Base-by-base conservation (phyloP, 2,888 invertebrate genomes). In the Biston betularia region DNA sequence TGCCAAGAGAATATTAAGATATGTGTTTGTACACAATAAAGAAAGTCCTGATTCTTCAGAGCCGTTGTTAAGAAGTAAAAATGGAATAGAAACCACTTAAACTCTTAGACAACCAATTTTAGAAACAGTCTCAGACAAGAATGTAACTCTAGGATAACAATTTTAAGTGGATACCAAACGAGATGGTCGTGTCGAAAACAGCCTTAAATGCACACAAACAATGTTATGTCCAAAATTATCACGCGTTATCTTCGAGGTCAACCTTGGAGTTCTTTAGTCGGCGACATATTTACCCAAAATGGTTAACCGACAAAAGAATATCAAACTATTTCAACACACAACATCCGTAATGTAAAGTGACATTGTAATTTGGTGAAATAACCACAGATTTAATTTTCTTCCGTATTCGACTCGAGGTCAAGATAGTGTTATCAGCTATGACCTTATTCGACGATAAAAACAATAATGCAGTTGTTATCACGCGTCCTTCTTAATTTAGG, bases 171-270 rank as follows among this genome's bases (percentile, higher is more conserved):
- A 61, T 68, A 62, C 50, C 46, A 49, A 38, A 62, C 64, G 63
- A 62, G 75, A 64, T 71, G 63, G 65, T 70, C 66, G 59, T 71
- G 70, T 74, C 78, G 75, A 80, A 81, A 80, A 82, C 83, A 84
- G 83, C 82, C 84, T 83, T 80, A 79, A 80, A 75, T 82, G 78
- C 79, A 80, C 76, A 76, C 75, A 75, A 70, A 76, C 77, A 81
- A 81, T 82, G 76, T 81, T 80, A 85, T 86, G 87, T 81, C 84
- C 89, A 84, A 89, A 92, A 90, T 91, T 90, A 91, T 92, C 90
- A 77, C 77, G 75, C 73, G 82, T 91, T 93, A 93, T 93, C 93
- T 89, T 76, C 86, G 87, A 91, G 89, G 91, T 85, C 87, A 91
- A 82, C 93, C 93, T 93, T 93, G 92, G 84, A 85, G 88, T 83